Evolutionary conservation across 2,888 invertebrate genomes (phyloP).

Genomic region (Andrena hattorfiana): DNA sequence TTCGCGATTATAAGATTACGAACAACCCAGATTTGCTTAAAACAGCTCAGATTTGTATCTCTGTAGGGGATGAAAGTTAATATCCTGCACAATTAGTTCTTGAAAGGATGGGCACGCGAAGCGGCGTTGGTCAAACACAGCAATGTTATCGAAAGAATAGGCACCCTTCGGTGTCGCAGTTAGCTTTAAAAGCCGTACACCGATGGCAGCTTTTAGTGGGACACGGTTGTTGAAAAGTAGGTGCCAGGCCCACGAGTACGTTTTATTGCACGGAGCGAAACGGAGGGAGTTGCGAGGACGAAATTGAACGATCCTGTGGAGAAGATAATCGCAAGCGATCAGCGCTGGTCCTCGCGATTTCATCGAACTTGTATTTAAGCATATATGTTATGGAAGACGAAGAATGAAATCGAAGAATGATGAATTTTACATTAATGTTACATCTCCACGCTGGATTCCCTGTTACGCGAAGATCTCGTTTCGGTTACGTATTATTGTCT

Average conservation of each 20-base stretch:
- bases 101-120: neutral
- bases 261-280: slow-evolving; percentile 68
- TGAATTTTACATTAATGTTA: slow-evolving; percentile 14
- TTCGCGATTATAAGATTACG: too few species aligned
- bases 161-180: slow-evolving; percentile 54
- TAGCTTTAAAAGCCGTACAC: slow-evolving; percentile 71
- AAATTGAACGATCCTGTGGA: slow-evolving; percentile 58
- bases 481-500: slow-evolving; percentile 26
- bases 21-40: too few species aligned
- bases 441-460: slow-evolving; percentile 17
- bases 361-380: neutral
- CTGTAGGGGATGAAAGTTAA: neutral
- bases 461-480: slow-evolving; percentile 23
- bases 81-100: neutral
- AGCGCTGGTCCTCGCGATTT: neutral
- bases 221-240: slow-evolving; percentile 71
- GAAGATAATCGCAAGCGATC: slow-evolving; percentile 38
- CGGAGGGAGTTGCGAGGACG: slow-evolving; percentile 55
- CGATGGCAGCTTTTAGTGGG: slow-evolving; percentile 72
- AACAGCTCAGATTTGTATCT: too few species aligned
- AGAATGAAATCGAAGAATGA: neutral
- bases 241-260: slow-evolving; percentile 58
- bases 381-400: neutral
- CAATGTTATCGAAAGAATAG: slow-evolving; percentile 56
- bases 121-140: slow-evolving; percentile 25